phyloP scores from a whole-genome alignment of 2,797 vertebrate genomes.

The Pteropus rufus region DNA sequence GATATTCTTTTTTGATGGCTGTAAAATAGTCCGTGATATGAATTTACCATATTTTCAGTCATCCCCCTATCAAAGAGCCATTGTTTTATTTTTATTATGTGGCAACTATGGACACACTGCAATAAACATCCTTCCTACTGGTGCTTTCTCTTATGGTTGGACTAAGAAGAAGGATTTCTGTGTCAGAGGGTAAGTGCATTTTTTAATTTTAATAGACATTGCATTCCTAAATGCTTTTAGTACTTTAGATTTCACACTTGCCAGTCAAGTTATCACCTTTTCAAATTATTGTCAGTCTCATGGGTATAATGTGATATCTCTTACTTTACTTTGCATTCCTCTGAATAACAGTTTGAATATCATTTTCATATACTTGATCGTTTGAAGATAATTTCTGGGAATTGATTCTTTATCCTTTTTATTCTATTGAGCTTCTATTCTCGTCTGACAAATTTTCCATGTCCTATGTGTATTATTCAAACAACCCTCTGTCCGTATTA shows the following conservation, averaged over 20 bases:
- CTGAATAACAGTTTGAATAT: conserved; percentile 7
- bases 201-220: conserved; percentile 19
- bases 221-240: not conserved
- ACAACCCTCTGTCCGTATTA: not conserved
- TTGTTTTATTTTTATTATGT: not conserved
- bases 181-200: not conserved
- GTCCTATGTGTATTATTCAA: not conserved
- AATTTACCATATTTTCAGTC: not conserved
- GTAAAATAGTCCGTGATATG: not conserved
- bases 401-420: not conserved
- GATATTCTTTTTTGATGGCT: not conserved
- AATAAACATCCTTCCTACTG: not conserved
- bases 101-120: not conserved
- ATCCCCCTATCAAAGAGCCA: not conserved
- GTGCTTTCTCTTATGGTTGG: not conserved
- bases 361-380: conserved; percentile 20
- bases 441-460: not conserved
- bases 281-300: not conserved
- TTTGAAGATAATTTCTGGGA: conserved; percentile 27
- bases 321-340: conserved; percentile 36
- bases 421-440: not conserved
- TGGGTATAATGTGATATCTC: not conserved
- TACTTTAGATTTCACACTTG: conserved; percentile 42
- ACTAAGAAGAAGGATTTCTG: not conserved
- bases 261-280: not conserved